A percentile compares a stretch with the other conserved stretches of the same genome.
These are phyloP conservation scores for Neotoma lepida DNA, from an alignment of 2,113 vertebrate species.

Conservation along the genomic window DNA sequence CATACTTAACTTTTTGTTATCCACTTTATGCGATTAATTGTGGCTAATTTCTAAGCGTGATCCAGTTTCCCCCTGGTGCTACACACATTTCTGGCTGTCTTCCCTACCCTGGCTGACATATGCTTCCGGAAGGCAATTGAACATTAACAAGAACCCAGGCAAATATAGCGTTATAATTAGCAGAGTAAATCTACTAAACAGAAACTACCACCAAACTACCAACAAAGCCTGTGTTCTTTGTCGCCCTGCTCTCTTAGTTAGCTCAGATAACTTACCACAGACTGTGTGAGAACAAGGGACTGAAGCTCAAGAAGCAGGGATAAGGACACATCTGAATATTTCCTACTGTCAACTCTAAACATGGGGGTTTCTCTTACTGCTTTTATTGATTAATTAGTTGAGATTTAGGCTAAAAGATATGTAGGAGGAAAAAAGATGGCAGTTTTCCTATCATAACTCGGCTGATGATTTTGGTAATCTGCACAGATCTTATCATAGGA, in stretches of 20 bases:
- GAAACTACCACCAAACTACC: conserved; percentile 47
- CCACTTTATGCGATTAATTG: conserved; percentile 59
- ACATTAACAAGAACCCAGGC: conserved; percentile 3
- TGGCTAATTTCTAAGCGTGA: conserved; percentile 59
- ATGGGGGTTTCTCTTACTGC: neutral
- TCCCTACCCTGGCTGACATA: conserved; percentile 3
- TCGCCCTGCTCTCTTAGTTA: conserved; percentile 1
- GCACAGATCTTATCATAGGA: neutral
- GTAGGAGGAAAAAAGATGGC: neutral
- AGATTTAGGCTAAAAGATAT: neutral
- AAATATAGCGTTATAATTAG: conserved; percentile 37
- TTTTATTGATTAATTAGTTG: neutral
- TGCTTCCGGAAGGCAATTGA: conserved; percentile 47
- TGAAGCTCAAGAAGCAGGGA: neutral
- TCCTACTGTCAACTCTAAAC: neutral
- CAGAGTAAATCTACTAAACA: conserved; percentile 46
- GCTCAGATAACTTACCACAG: neutral
- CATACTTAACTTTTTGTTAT: conserved; percentile 42
- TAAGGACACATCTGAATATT: neutral
- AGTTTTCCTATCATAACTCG: neutral
- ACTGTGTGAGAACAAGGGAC: neutral
- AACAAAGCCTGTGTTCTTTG: neutral
- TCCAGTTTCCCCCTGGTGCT: conserved; percentile 36
- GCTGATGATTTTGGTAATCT: neutral
- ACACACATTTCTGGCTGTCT: conserved; percentile 27